Evolutionary conservation across 2,888 invertebrate species (phyloP).

Genomic region (Tholera decimalis): DNA sequence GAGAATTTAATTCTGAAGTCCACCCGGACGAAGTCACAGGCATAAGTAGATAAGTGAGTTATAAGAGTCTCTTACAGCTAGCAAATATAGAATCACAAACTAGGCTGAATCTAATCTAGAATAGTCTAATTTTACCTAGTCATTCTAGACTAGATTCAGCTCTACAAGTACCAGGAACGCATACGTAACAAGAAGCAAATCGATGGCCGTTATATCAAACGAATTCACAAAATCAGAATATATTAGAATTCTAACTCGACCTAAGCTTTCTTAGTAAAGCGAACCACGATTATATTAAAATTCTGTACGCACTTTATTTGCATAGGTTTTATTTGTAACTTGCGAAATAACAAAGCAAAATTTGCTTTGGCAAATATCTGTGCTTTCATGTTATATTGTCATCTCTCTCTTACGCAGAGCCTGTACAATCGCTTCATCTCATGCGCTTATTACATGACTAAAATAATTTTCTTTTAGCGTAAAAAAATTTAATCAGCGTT

Average conservation of each 20-base stretch:
- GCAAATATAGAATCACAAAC: not conserved
- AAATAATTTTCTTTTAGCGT: no score
- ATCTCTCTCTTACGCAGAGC: conserved; percentile 16
- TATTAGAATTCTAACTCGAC: conserved; percentile 34
- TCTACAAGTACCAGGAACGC: conserved; percentile 12
- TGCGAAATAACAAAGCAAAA: conserved; percentile 41
- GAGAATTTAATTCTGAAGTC: no score
- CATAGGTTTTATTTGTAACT: conserved; percentile 50
- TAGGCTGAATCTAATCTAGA: not conserved
- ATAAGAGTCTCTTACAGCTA: not conserved
- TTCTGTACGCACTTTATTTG: conserved; percentile 47
- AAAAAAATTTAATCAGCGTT: no score
- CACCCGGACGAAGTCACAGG: no score
- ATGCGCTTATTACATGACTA: not conserved
- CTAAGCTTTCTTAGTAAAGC: conserved; percentile 26
- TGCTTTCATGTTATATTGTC: conserved; percentile 18
- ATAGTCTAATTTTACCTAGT: no score
- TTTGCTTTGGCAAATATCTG: conserved; percentile 35
- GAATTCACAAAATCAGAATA: conserved; percentile 22
- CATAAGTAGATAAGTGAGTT: not conserved
- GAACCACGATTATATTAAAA: conserved; percentile 35
- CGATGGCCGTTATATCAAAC: not conserved
- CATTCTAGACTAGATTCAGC: not conserved
- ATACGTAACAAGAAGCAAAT: not conserved
- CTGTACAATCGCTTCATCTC: conserved; percentile 4